Base-by-base conservation (phyloP, 2,888 invertebrate species). In the Pilophorus perplexus region DNA sequence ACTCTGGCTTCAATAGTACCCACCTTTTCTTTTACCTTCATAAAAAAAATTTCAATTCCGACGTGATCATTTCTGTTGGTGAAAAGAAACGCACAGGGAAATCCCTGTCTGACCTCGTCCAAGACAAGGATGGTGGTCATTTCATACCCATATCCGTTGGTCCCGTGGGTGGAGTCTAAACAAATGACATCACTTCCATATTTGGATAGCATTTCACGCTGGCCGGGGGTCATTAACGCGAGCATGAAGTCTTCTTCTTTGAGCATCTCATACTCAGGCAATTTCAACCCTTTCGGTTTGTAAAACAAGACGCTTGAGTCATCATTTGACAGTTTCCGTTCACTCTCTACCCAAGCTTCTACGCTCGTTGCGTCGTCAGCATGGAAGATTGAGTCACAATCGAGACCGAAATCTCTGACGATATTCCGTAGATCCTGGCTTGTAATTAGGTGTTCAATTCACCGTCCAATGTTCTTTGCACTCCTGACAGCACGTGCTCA, bases 1-100 rank as follows among this genome's bases (percentile, higher is more conserved):
- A 65, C 42, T 2, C 59, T 59, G n/a, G 65, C 42, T 18, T 28
- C 12, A 1, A 67, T 1, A 4, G 5, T 33, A 12, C 66, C 66
- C 1, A 59, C 27, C 5, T 50, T 55, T 18, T 59, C 40, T 38
- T 50, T 57, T 4, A 68, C 48, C 14, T 25, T 40, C 12, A 16
- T 6, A 1, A 55, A 38, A 14, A 55, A 55, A 14, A 55, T 12
- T 18, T 33, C 18, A 2, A 55, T 4, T 18, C 28, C 37, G 2
- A 5, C 37, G 6, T 55, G 37, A n/a, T 55, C 18, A 12, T 37
- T 55, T 38, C 20, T 55, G 12, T 52, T 12, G 1, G 52, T n/a
- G 2, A 52, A 25, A 14, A 2, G 14, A 28, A n/a, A 52, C 1
- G 52, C 25, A 52, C 52, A 52, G 3, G 52, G 52, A 16, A 52